Evolutionary conservation across 2,797 vertebrate genomes (phyloP).

Genomic region (Falco rusticolus): DNA sequence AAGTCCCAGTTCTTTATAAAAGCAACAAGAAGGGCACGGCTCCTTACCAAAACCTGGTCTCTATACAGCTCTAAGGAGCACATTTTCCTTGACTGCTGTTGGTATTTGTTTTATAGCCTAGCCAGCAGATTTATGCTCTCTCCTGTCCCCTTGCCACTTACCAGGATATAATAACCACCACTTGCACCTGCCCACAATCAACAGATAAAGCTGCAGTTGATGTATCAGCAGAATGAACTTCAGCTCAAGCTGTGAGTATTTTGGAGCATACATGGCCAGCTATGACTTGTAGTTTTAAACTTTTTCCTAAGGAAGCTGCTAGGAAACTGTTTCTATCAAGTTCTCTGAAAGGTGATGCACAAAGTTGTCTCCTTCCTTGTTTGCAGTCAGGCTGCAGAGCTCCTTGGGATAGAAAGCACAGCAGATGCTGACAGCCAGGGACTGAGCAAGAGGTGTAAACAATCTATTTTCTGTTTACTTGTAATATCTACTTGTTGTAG

Average conservation of each 20-base stretch:
- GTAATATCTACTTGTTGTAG: not conserved
- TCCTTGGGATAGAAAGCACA: not conserved
- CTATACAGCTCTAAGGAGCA: too few species aligned
- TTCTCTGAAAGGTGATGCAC: not conserved
- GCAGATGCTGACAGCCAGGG: not conserved
- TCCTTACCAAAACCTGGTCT: accelerated
- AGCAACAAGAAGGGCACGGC: accelerated
- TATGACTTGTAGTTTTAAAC: not conserved
- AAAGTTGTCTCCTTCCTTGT: not conserved
- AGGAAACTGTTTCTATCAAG: not conserved
- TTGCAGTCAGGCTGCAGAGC: not conserved
- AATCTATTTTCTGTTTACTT: not conserved
- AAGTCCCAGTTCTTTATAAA: not conserved
- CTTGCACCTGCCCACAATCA: not conserved
- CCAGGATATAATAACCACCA: not conserved
- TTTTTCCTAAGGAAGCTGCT: not conserved
- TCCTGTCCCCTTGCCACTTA: not conserved
- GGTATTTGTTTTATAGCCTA: not conserved
- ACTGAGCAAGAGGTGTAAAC: not conserved
- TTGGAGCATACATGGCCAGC: not conserved
- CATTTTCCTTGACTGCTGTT: not conserved
- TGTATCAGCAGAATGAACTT: not conserved
- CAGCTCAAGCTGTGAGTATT: not conserved
- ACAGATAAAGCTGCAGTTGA: not conserved
- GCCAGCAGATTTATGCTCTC: not conserved